Percentiles rank a stretch among this genome's conserved stretches.
Evolutionary conservation across 2,888 invertebrate genomes (phyloP).

Genomic region (Hesperia comma): DNA sequence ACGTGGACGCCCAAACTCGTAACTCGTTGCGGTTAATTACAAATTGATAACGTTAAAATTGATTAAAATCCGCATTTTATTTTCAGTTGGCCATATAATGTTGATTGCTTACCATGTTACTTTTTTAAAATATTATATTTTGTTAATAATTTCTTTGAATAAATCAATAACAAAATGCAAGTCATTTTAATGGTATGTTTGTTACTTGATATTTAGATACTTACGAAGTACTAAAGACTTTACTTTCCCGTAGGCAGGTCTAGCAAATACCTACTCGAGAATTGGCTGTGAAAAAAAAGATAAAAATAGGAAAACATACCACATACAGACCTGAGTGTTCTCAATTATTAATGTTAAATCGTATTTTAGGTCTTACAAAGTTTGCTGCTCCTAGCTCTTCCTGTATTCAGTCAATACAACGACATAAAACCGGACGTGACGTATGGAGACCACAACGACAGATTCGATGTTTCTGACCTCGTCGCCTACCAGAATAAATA

Average conservation of each 20-base stretch:
- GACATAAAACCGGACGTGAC: constrained; percentile 59
- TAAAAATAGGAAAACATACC: too few species aligned
- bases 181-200: neutral
- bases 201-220: neutral
- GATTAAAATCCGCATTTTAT: neutral
- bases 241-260: too few species aligned
- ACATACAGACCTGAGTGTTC: too few species aligned
- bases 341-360: too few species aligned
- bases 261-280: too few species aligned
- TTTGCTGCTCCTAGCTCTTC: constrained; percentile 36
- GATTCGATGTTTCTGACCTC: constrained; percentile 59
- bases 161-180: neutral
- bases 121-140: too few species aligned
- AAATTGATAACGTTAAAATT: constrained; percentile 4
- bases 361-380: constrained; percentile 8
- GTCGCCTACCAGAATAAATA: constrained; percentile 50
- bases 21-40: neutral
- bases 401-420: constrained; percentile 48
- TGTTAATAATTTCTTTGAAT: neutral
- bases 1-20: too few species aligned
- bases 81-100: neutral
- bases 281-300: too few species aligned
- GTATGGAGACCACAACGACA: constrained; percentile 60
- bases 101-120: too few species aligned
- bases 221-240: too few species aligned